Evolutionary conservation across 2,797 vertebrate genomes (phyloP), one percentile per base, ranked within the genome.

Genomic region (Melanotaenia trifasciata): DNA sequence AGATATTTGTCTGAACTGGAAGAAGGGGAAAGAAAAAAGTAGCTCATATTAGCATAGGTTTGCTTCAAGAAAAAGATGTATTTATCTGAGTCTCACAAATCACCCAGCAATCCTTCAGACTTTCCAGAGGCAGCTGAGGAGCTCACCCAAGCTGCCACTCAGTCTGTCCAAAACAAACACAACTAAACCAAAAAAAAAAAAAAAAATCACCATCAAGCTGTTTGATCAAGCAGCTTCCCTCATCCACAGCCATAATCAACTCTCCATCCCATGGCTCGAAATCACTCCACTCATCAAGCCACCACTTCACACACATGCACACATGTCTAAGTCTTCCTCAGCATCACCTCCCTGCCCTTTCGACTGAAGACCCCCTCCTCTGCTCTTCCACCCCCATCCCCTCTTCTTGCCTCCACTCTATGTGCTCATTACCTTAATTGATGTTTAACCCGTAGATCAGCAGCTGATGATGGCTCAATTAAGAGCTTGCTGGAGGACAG

Each of bases 391-490:
- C 63, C 36, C 14, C 58, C 36, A 5, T 2, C 36, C 28, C 1
- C 14, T 38, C 40, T 4, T 26, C 69, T 45, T 14, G 58, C 38
- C 65, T 71, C 70, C 65, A 38, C 76, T 58, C 60, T 74, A 56
- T 79, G 45, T 85, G 59, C 89, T 91, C 89, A 91, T 93, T 93
- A 91, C 60, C 83, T 88, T 92, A 95, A 94, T 90, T 92, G 93
- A 91, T 86, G 88, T 92, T 93, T 93, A 94, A 93, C 91, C 90
- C 83, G 64, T 81, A 84, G 85, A 90, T 88, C 86, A 84, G 83
- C 86, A 67, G 81, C 83, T 88, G 87, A 92, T 81, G 84, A 91
- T 82, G 87, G 87, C 87, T 93, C 87, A 92, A 90, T 94, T 93
- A 93, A 85, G 85, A 83, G 85, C 92, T 92, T 87, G 80, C 80